phyloP scores from a whole-genome alignment of 2,888 invertebrate genomes.

The Hyles lineata region DNA sequence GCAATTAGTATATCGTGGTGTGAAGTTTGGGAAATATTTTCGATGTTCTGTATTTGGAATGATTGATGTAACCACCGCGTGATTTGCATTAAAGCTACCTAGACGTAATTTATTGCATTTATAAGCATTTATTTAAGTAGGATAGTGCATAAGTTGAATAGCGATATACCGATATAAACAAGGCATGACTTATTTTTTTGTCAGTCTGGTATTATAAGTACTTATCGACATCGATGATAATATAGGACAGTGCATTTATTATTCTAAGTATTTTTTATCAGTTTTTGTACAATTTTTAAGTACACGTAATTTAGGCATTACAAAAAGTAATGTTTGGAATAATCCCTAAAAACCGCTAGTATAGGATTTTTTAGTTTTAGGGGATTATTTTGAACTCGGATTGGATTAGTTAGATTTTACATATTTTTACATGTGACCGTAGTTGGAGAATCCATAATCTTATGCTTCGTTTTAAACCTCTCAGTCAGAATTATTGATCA shows the following conservation, averaged over 20 bases:
- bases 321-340: constrained; percentile 71
- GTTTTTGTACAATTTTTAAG: constrained; percentile 69
- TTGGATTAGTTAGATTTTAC: constrained; percentile 42
- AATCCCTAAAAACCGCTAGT: constrained; percentile 66
- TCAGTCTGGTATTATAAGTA: constrained; percentile 10
- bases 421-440: constrained; percentile 31
- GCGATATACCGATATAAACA: constrained; percentile 13
- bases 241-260: constrained; percentile 47
- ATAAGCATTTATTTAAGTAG: constrained; percentile 71
- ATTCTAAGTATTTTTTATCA: constrained; percentile 52
- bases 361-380: constrained; percentile 52
- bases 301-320: constrained; percentile 55
- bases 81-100: constrained; percentile 69
- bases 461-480: constrained; percentile 8
- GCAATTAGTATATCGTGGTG: constrained; percentile 53
- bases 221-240: constrained; percentile 13
- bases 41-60: constrained; percentile 52
- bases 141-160: not conserved
- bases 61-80: constrained; percentile 78
- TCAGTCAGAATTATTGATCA: constrained; percentile 17
- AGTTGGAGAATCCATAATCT: constrained; percentile 36
- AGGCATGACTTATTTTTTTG: constrained; percentile 12
- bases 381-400: constrained; percentile 77
- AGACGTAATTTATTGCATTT: constrained; percentile 78
- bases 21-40: constrained; percentile 50